phyloP scores from a whole-genome alignment of 2,797 vertebrate species.

The Helostoma temminkii region DNA sequence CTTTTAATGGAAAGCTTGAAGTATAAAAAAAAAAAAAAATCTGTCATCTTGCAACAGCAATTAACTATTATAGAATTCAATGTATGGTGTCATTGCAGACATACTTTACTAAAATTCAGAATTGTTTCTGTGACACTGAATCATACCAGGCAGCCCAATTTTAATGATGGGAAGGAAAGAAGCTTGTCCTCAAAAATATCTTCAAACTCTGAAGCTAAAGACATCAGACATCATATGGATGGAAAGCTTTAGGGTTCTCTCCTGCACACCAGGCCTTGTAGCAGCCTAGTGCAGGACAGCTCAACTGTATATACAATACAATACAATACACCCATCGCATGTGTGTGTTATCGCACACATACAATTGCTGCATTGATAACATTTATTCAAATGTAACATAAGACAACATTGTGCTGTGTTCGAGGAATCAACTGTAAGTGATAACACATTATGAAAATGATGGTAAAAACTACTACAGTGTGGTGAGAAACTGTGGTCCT shows the following conservation, averaged over 20 bases:
- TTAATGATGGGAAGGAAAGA: neutral
- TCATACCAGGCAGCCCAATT: neutral
- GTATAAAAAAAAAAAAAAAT: too few species aligned
- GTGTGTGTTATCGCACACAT: neutral
- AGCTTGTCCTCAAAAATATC: neutral
- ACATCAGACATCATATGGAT: neutral
- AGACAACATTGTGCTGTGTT: neutral
- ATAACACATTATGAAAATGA: constrained; percentile 4
- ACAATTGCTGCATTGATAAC: too few species aligned
- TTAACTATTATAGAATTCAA: neutral
- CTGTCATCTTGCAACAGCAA: too few species aligned
- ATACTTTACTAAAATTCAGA: neutral
- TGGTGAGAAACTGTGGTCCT: neutral
- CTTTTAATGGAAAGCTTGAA: neutral
- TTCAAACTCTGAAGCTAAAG: neutral
- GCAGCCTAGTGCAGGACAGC: neutral
- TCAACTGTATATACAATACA: neutral
- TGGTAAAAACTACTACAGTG: neutral
- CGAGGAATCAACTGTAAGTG: neutral
- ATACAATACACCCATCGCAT: neutral
- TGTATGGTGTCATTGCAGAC: neutral
- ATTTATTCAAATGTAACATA: too few species aligned
- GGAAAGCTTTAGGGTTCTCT: neutral
- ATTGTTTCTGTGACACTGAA: neutral
- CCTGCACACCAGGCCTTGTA: neutral